These are phyloP conservation scores for Trissoscelio sp. DNA, from an alignment of 2,888 invertebrate species.

Conservation along the genomic window DNA sequence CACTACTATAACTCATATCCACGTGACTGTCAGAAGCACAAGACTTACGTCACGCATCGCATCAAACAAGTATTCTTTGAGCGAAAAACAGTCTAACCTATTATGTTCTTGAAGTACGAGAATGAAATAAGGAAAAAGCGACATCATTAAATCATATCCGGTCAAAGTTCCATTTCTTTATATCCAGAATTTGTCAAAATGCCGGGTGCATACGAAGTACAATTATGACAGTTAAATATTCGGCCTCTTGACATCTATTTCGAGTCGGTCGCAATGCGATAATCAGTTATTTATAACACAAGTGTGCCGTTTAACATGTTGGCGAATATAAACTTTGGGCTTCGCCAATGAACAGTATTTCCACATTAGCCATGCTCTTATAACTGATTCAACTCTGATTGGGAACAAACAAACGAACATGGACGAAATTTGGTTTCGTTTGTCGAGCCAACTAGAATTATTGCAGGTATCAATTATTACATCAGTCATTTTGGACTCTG, in stretches of 20 bases:
- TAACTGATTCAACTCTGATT: slow-evolving; percentile 22
- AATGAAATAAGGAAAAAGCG: neutral
- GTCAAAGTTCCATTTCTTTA: neutral
- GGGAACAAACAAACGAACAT: slow-evolving; percentile 71
- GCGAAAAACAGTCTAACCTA: slow-evolving; percentile 23
- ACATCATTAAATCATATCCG: neutral
- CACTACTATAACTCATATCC: neutral
- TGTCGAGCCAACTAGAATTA: slow-evolving; percentile 79
- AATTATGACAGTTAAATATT: slow-evolving; percentile 68
- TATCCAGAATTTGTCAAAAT: neutral
- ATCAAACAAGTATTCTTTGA: slow-evolving; percentile 25
- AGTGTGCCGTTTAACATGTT: slow-evolving; percentile 76
- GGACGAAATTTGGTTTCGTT: slow-evolving; percentile 81
- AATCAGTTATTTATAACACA: slow-evolving; percentile 81
- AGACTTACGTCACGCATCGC: slow-evolving; percentile 16
- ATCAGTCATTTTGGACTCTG: slow-evolving; percentile 1
- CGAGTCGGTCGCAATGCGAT: slow-evolving; percentile 78
- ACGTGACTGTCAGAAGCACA: slow-evolving; percentile 42
- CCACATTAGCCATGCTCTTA: slow-evolving; percentile 53
- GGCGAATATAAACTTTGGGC: slow-evolving; percentile 62
- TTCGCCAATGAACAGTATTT: slow-evolving; percentile 60
- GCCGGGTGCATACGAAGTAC: slow-evolving; percentile 21
- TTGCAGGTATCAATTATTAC: slow-evolving; percentile 78
- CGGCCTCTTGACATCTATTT: slow-evolving; percentile 78
- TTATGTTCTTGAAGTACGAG: slow-evolving; percentile 21